phyloP scores from a whole-genome alignment of 2,113 vertebrate species.

The Thunnus maccoyii region DNA sequence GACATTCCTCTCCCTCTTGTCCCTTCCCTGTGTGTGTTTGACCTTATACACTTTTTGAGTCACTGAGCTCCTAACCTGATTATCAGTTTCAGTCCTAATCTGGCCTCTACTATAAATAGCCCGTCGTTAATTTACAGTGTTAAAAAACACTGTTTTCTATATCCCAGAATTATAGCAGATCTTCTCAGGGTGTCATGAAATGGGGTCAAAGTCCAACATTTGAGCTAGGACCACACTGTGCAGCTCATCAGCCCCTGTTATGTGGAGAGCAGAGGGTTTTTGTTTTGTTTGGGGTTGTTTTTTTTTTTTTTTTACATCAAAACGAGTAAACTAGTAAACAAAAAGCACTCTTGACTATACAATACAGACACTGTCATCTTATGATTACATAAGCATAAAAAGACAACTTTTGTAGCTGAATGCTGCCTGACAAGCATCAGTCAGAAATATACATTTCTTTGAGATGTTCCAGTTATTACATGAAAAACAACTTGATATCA shows the following conservation, averaged over 20 bases:
- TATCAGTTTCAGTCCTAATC: conserved; percentile 72
- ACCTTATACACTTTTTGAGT: conserved; percentile 33
- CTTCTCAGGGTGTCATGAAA: background rate
- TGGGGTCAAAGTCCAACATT: background rate
- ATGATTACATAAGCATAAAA: conserved; percentile 18
- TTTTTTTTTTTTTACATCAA: background rate
- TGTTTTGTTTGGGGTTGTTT: too few species aligned
- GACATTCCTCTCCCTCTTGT: background rate
- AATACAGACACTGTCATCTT: background rate
- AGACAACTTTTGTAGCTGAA: background rate
- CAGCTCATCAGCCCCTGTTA: background rate
- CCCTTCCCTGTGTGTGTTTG: conserved; percentile 10
- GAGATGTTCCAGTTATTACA: background rate
- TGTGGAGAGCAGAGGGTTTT: background rate
- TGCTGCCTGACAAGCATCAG: background rate
- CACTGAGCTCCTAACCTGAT: conserved; percentile 78
- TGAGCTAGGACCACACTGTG: background rate
- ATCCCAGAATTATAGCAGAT: background rate
- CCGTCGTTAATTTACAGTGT: background rate
- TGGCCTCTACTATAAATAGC: conserved; percentile 71
- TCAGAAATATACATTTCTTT: conserved; percentile 9
- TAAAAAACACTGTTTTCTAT: background rate
- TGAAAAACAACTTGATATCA: conserved; percentile 17
- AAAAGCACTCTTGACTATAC: background rate
- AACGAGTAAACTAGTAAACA: background rate